A percentile compares a stretch with the other conserved stretches of the same genome.
phyloP scores from a whole-genome alignment of 1,140 invertebrate species.

The Chymomyza costata region DNA sequence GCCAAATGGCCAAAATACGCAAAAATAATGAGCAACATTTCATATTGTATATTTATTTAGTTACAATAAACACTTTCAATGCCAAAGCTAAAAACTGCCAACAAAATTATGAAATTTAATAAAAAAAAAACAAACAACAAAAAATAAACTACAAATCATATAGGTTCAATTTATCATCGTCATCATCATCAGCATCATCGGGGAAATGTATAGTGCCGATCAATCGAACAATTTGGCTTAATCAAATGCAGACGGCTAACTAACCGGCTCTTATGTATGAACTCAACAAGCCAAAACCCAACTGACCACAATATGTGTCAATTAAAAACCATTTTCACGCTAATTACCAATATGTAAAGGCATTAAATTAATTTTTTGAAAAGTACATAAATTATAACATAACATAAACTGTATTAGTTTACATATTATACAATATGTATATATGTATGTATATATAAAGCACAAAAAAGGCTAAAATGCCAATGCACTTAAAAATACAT shows the following conservation, averaged over 20 bases:
- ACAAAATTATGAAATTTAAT: too few species aligned
- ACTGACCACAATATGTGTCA: conserved; percentile 50
- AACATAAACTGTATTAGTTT: neutral
- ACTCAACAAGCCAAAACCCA: conserved; percentile 2
- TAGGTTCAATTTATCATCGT: too few species aligned
- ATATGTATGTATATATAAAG: too few species aligned
- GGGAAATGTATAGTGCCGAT: neutral
- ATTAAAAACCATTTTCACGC: conserved; percentile 60
- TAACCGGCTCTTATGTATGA: conserved; percentile 40
- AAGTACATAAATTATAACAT: conserved; percentile 14
- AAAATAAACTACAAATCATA: too few species aligned
- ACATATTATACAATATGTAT: too few species aligned
- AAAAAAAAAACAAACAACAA: too few species aligned
- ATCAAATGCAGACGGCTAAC: conserved; percentile 33
- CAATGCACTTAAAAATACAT: conserved; percentile 45
- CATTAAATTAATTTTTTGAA: conserved; percentile 16
- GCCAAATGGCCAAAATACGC: too few species aligned
- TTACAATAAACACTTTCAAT: too few species aligned
- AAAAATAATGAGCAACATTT: too few species aligned
- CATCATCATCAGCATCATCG: neutral
- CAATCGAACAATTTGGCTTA: conserved; percentile 1
- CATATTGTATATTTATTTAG: too few species aligned
- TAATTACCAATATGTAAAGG: conserved; percentile 41
- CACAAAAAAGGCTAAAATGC: conserved; percentile 21
- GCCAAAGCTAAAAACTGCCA: too few species aligned